Conservation (phyloP, 2,888 invertebrate species). For the Mythimna albipuncta region DNA sequence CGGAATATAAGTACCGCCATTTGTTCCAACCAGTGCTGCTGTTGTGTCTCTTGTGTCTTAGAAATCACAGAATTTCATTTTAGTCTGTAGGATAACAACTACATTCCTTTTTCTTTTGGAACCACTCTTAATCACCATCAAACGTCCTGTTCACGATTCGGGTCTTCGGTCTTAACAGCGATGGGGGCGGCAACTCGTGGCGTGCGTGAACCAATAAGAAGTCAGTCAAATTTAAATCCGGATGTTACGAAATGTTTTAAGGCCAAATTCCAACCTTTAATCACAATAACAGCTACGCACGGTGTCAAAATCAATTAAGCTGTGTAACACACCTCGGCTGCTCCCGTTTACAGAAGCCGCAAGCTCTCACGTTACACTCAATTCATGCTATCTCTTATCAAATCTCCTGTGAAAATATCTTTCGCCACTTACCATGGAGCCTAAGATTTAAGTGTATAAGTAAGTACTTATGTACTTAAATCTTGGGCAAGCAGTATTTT, state of each 20-base stretch:
- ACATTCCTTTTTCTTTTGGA: neutral
- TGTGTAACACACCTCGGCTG: conserved; percentile 14
- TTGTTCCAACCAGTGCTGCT: neutral
- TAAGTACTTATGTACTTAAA: too few species aligned
- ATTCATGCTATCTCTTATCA: conserved; percentile 41
- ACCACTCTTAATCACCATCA: too few species aligned
- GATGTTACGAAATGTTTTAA: neutral
- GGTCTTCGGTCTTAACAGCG: too few species aligned
- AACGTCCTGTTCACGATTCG: too few species aligned
- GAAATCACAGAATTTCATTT: neutral
- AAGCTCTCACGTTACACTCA: conserved; percentile 51
- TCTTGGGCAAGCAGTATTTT: too few species aligned
- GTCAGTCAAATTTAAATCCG: neutral
- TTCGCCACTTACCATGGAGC: neutral
- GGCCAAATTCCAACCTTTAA: neutral
- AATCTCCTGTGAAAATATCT: conserved; percentile 57
- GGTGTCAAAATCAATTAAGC: conserved; percentile 45
- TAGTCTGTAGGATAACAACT: neutral
- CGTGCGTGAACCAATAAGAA: too few species aligned
- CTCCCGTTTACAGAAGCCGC: conserved; percentile 40
- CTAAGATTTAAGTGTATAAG: conserved; percentile 1
- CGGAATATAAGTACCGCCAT: neutral
- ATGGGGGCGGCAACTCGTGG: too few species aligned
- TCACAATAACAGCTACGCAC: conserved; percentile 8
- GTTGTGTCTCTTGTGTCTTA: neutral